Evolutionary conservation across 2,797 vertebrate species (phyloP).

Genomic region (Cyclopterus lumpus): DNA sequence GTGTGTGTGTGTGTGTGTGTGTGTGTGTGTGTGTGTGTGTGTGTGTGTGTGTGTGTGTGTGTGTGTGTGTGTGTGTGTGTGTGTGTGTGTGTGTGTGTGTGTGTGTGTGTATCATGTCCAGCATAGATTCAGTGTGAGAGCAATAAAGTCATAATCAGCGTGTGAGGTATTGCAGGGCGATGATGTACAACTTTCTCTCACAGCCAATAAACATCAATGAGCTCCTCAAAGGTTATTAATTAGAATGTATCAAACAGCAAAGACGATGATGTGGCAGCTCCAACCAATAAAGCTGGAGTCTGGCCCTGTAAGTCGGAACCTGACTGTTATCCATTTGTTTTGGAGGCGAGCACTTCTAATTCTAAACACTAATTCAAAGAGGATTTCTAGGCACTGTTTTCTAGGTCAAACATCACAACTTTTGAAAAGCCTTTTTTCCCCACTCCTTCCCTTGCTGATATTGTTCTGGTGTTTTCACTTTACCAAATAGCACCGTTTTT

Average conservation of each 20-base stretch:
- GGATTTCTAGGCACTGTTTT: conserved; percentile 61
- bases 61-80: neutral
- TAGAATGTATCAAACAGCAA: conserved; percentile 49
- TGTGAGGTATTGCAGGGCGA: conserved; percentile 17
- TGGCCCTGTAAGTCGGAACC: conserved; percentile 60
- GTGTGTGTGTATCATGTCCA: conserved; percentile 16
- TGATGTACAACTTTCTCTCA: conserved; percentile 50
- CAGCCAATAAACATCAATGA: conserved; percentile 68
- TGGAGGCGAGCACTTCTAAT: conserved; percentile 58
- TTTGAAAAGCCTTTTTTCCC: conserved; percentile 40
- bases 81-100: neutral
- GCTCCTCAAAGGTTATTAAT: conserved; percentile 58
- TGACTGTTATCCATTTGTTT: conserved; percentile 60
- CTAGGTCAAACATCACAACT: conserved; percentile 67
- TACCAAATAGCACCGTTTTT: conserved; percentile 34
- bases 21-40: too few species aligned
- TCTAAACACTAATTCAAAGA: conserved; percentile 71
- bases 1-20: too few species aligned
- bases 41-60: neutral
- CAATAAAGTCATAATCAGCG: conserved; percentile 47
- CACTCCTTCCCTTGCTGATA: conserved; percentile 23
- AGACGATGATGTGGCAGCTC: conserved; percentile 40
- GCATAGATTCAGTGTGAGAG: conserved; percentile 16
- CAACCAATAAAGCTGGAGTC: conserved; percentile 41
- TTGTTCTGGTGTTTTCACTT: conserved; percentile 30